Percentiles rank a stretch among this genome's conserved stretches.
Evolutionary conservation across 2,113 vertebrate species (phyloP).

Genomic region (Aramus guarauna): DNA sequence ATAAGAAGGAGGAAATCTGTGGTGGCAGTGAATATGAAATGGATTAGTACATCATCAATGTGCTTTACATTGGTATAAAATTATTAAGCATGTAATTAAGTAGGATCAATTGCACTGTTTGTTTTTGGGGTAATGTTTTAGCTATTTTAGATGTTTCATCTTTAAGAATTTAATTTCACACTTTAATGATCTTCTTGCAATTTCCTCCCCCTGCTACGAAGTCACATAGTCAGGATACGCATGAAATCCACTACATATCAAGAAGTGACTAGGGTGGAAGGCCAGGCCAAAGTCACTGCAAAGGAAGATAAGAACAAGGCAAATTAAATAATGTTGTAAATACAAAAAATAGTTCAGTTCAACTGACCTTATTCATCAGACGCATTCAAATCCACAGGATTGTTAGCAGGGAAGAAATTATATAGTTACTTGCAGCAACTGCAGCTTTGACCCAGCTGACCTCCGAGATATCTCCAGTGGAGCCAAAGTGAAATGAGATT

Average conservation of each 20-base stretch:
- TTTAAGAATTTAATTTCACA: conserved; percentile 65
- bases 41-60: conserved; percentile 50
- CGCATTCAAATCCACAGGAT: not conserved
- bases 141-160: conserved; percentile 50
- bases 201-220: not conserved
- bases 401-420: not conserved
- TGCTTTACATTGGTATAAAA: conserved; percentile 52
- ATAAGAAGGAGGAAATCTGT: conserved; percentile 65
- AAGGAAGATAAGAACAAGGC: not conserved
- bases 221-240: not conserved
- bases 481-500: not conserved
- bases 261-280: not conserved
- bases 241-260: not conserved
- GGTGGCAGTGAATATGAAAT: conserved; percentile 58
- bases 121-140: conserved; percentile 48
- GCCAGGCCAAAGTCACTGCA: not conserved
- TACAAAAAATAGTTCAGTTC: not conserved
- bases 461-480: not conserved
- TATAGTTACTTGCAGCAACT: not conserved
- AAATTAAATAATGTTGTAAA: not conserved
- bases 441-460: not conserved
- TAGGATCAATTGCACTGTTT: conserved; percentile 56
- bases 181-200: conserved; percentile 29
- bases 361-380: not conserved
- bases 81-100: conserved; percentile 64